phyloP scores from a whole-genome alignment of 2,888 invertebrate genomes.

The Leistus spinibarbis region DNA sequence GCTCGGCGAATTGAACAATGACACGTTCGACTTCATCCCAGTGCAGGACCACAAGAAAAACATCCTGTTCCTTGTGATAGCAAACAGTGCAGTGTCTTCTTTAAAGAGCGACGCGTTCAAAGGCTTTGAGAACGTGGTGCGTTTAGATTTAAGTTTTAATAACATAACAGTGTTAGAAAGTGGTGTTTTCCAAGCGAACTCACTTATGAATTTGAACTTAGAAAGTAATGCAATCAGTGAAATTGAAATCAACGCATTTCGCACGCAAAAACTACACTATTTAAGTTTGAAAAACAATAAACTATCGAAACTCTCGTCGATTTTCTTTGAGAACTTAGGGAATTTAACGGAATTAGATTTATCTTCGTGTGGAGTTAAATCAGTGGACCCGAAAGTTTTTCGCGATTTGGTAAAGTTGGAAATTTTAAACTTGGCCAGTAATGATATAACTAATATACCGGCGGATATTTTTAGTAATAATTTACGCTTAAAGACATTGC shows the following conservation, averaged over 20 bases:
- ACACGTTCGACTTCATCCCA: conserved; percentile 22
- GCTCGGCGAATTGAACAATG: conserved; percentile 14
- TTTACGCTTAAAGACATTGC: conserved; percentile 27
- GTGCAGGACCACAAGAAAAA: conserved; percentile 7
- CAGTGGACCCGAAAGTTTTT: conserved; percentile 32
- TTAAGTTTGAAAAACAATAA: conserved; percentile 40
- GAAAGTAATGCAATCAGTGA: conserved; percentile 38
- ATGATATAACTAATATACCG: conserved; percentile 33
- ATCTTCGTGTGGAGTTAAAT: conserved; percentile 33
- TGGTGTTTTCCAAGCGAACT: conserved; percentile 15
- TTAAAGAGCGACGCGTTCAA: conserved; percentile 13
- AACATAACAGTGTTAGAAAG: conserved; percentile 23
- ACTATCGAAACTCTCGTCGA: conserved; percentile 34
- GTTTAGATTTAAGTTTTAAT: conserved; percentile 31
- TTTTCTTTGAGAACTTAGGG: conserved; percentile 36
- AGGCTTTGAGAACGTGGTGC: conserved; percentile 21
- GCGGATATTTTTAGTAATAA: conserved; percentile 34
- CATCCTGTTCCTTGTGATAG: conserved; percentile 17
- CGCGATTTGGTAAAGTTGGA: conserved; percentile 16
- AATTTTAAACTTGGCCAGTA: conserved; percentile 34
- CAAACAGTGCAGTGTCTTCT: conserved; percentile 20
- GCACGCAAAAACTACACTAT: conserved; percentile 27
- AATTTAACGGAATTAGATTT: conserved; percentile 34
- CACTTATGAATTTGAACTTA: conserved; percentile 23
- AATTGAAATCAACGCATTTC: conserved; percentile 37